A percentile compares a stretch with the other conserved stretches of the same genome.
Evolutionary conservation across 2,888 invertebrate genomes (phyloP).

Genomic region (Pimpla rufipes): DNA sequence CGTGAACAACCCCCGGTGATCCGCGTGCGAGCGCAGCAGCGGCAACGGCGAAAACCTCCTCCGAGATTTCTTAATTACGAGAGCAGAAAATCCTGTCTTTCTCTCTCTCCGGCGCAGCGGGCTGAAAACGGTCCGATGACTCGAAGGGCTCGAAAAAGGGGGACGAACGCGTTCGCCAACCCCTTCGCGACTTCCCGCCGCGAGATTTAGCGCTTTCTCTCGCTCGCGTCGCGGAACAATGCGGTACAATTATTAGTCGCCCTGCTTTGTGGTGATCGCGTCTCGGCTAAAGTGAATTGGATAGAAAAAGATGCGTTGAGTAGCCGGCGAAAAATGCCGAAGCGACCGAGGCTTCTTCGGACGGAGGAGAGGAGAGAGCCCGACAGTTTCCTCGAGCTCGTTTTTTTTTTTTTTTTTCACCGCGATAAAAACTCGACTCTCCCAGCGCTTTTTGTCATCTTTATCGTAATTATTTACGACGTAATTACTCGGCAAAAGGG

Average conservation of each 20-base stretch:
- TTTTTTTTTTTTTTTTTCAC: constrained; percentile 30
- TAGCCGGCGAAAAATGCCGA: background rate
- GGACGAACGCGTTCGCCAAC: constrained; percentile 68
- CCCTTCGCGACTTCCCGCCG: constrained; percentile 52
- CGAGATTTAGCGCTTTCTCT: constrained; percentile 77
- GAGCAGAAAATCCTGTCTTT: constrained; percentile 65
- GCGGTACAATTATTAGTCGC: constrained; percentile 2
- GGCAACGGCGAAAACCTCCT: constrained; percentile 73
- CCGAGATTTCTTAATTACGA: constrained; percentile 84
- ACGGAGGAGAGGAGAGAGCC: constrained; percentile 6
- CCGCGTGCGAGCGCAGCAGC: constrained; percentile 61
- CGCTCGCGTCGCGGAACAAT: background rate
- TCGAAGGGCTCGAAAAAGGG: constrained; percentile 73
- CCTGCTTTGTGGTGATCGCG: constrained; percentile 2
- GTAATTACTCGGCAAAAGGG: constrained; percentile 78
- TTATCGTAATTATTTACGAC: constrained; percentile 84
- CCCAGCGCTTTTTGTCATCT: constrained; percentile 81
- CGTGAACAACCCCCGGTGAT: constrained; percentile 57
- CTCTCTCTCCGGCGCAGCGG: constrained; percentile 37
- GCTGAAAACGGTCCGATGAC: constrained; percentile 70
- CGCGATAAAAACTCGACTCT: constrained; percentile 77
- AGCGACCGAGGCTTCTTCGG: background rate
- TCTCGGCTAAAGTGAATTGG: background rate
- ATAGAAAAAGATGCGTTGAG: background rate
- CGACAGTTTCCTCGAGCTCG: background rate